Evolutionary conservation across 2,888 invertebrate genomes (phyloP).

Genomic region (Ormyrus rosae): DNA sequence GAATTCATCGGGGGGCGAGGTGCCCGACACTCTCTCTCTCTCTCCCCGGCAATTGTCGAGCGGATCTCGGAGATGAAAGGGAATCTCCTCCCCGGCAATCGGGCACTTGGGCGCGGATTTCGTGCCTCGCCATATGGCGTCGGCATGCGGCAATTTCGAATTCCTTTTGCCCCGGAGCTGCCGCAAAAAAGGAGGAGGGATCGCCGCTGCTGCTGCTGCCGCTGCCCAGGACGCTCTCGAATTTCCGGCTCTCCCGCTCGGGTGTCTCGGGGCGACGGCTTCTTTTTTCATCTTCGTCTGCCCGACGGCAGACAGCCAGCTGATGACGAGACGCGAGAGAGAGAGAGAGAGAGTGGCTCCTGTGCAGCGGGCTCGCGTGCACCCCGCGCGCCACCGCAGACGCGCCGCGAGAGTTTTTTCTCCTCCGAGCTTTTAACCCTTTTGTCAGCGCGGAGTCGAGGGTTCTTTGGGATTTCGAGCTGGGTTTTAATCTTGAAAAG

Average conservation of each 20-base stretch:
- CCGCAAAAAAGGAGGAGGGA: background rate
- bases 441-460: background rate
- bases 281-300: background rate
- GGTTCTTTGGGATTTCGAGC: background rate
- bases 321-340: too few relatives aligned
- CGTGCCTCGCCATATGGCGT: slow-evolving; percentile 58
- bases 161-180: slow-evolving; percentile 6
- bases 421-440: background rate
- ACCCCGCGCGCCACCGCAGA: background rate
- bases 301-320: background rate
- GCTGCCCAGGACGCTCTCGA: background rate
- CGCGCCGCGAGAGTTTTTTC: background rate
- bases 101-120: slow-evolving; percentile 1
- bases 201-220: background rate
- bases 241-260: slow-evolving; percentile 29
- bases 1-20: too few relatives aligned
- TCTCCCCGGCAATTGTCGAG: background rate
- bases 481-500: background rate
- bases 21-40: background rate
- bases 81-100: background rate
- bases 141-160: slow-evolving; percentile 59
- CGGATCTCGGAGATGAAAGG: slow-evolving; percentile 10
- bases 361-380: background rate
- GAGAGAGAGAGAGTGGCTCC: background rate
- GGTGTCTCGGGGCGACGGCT: slow-evolving; percentile 1